Base-by-base conservation (phyloP, 2,797 vertebrate species). In the Alcedo atthis region DNA sequence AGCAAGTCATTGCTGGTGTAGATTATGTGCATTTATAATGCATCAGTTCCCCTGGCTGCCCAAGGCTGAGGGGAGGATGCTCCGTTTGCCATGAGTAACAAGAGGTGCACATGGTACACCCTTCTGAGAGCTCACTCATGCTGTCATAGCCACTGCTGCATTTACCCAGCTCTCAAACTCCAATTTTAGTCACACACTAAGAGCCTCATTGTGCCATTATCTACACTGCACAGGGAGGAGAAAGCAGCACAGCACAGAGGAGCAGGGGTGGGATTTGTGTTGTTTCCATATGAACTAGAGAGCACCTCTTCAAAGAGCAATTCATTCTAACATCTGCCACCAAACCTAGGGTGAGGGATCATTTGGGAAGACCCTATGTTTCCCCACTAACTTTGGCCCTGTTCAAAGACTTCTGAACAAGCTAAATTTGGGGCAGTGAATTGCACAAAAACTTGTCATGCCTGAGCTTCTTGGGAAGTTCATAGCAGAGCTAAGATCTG, bases 21-120 rank as follows among this genome's bases (percentile, higher is more conserved):
- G 55, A 40, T 51, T 55, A 18, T 5, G 6, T 69, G 54, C 28
- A 20, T 81, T 68, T 84, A 28, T 25, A 46, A 61, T 20, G 40
- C 33, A 54, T 59, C 30, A 1, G 1, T 75, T 86, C 51, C 70
- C n/a, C 45, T 62, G 86, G 58, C 78, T 84, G 74, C 86, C 53
- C 49, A 45, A 42, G 58, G 74, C 61, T 42, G 83, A 53, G 28
- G n/a, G 58, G 25, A 71, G 33, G 33, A 67, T 61, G 43, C 49
- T 79, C 81, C 21, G 4, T 64, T 75, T 90, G 55, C 54, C 46
- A 8, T 6, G 10, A 75, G 54, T 12, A 32, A 48, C 22, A 51
- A 48, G 54, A 69, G 32, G 4, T 75, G 26, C 6, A 1, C 0
- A 0, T 18, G 54, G 35, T 55, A 9, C 49, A 45, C 19, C 24